Conservation (phyloP, 2,888 invertebrate genomes). For the Tetragonula carbonaria region DNA sequence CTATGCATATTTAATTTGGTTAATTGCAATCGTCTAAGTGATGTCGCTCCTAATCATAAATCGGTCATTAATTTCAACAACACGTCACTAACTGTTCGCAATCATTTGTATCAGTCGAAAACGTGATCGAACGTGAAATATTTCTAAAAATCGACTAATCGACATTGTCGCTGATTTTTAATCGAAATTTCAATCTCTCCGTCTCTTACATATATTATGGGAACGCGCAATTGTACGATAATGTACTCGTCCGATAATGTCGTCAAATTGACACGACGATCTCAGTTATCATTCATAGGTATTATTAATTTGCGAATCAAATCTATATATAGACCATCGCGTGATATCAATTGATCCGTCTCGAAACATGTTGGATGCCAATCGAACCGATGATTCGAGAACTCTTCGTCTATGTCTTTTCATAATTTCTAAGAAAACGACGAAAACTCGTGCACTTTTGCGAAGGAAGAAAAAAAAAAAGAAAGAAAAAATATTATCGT, state of each 20-base stretch:
- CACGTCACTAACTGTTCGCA: too few relatives aligned
- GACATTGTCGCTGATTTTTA: not conserved
- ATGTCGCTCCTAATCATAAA: not conserved
- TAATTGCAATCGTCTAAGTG: too few relatives aligned
- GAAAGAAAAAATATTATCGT: too few relatives aligned
- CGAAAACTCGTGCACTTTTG: too few relatives aligned
- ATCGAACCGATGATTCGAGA: not conserved
- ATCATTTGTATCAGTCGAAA: not conserved
- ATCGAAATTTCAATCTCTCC: not conserved
- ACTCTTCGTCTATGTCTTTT: not conserved
- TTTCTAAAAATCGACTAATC: not conserved
- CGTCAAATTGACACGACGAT: conserved; percentile 15
- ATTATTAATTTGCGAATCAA: conserved; percentile 23
- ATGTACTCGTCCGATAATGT: not conserved
- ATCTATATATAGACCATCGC: not conserved
- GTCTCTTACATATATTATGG: not conserved
- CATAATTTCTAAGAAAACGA: too few relatives aligned
- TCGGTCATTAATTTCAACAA: not conserved
- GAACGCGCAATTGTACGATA: not conserved
- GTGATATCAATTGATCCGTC: not conserved
- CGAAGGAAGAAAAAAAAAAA: too few relatives aligned
- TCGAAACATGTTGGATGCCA: not conserved
- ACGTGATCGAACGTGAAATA: not conserved
- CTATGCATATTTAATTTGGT: too few relatives aligned
- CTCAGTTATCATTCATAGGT: conserved; percentile 10